Evolutionary conservation across 2,888 invertebrate species (phyloP).

Genomic region (Nephrotoma flavescens): DNA sequence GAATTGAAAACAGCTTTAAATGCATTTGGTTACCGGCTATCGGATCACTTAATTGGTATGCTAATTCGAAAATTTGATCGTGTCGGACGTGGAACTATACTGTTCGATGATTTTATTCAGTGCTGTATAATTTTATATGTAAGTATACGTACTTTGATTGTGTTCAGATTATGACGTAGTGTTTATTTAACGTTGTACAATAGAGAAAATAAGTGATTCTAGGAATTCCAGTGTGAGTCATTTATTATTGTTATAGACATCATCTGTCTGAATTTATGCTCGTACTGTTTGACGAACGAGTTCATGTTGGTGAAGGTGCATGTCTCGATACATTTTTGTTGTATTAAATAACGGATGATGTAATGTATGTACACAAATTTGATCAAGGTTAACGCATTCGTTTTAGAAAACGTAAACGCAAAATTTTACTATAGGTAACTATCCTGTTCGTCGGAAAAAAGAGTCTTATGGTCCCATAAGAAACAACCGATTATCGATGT

Average conservation of each 20-base stretch:
- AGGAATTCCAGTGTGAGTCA: neutral
- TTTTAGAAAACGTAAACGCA: too few species aligned
- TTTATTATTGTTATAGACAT: neutral
- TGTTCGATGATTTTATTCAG: slow-evolving; percentile 98
- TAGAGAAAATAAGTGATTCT: neutral
- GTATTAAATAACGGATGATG: too few species aligned
- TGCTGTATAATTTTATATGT: slow-evolving; percentile 87
- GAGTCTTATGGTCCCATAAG: too few species aligned
- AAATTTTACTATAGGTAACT: too few species aligned
- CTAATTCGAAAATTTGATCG: slow-evolving; percentile 89
- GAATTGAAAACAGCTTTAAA: slow-evolving; percentile 85
- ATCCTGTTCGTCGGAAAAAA: too few species aligned
- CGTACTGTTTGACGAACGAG: neutral
- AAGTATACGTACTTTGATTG: slow-evolving; percentile 34
- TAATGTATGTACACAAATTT: too few species aligned
- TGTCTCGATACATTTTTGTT: too few species aligned
- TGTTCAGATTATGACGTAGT: neutral
- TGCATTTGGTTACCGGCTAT: slow-evolving; percentile 78
- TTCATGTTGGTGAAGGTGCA: too few species aligned
- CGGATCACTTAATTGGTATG: slow-evolving; percentile 63
- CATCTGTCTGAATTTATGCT: neutral
- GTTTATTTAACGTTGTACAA: neutral
- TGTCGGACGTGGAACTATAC: slow-evolving; percentile 74
- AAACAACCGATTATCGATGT: too few species aligned
- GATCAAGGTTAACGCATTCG: too few species aligned